A percentile compares a stretch with the other conserved stretches of the same genome.
phyloP scores from a whole-genome alignment of 1,140 invertebrate genomes.

The Battus philenor region DNA sequence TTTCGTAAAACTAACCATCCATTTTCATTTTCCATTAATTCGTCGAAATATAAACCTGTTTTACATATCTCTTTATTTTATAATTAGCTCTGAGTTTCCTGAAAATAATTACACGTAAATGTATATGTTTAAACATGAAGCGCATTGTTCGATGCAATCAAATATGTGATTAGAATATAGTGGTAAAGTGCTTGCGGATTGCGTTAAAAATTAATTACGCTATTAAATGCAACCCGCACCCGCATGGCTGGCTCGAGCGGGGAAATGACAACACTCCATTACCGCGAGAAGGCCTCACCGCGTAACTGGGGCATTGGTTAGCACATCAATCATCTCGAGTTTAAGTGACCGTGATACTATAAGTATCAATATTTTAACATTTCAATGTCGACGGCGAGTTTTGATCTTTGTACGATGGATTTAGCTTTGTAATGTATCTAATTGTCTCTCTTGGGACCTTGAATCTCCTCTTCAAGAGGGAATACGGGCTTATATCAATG shows the following conservation, averaged over 20 bases:
- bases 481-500: no score
- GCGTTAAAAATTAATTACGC: constrained; percentile 6
- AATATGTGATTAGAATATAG: not conserved
- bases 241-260: not conserved
- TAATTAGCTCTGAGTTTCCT: no score
- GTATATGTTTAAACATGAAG: not conserved
- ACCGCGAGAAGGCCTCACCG: not conserved
- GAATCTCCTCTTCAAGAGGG: no score
- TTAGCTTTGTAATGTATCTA: no score
- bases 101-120: no score
- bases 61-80: no score
- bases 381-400: not conserved
- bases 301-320: not conserved
- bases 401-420: no score
- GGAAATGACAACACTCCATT: constrained; percentile 10
- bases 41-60: no score
- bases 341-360: not conserved
- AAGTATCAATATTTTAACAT: not conserved
- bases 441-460: no score
- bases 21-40: no score
- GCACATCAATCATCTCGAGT: constrained; percentile 2
- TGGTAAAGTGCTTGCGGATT: constrained; percentile 6
- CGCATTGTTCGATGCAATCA: not conserved
- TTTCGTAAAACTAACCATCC: no score
- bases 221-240: constrained; percentile 4